Conservation (phyloP, 2,113 vertebrate genomes). For the Oplegnathus fasciatus region DNA sequence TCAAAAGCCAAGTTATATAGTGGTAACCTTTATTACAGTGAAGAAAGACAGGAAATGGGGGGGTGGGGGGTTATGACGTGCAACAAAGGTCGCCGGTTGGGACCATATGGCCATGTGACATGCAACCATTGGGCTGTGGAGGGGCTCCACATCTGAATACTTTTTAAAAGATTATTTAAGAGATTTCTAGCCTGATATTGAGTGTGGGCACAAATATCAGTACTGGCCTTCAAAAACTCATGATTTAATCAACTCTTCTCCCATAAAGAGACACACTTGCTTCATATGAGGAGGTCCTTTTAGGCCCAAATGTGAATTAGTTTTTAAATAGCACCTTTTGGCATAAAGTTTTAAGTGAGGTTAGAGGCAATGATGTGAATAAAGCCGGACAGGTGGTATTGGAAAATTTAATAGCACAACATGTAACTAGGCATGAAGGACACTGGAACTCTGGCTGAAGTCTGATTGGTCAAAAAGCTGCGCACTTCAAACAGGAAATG, state of each 20-base stretch:
- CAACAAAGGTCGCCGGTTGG: no score
- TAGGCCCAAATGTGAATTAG: not conserved
- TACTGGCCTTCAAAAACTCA: not conserved
- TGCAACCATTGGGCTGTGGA: no score
- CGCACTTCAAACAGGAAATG: constrained; percentile 71
- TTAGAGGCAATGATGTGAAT: not conserved
- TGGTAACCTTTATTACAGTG: no score
- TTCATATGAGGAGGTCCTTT: not conserved
- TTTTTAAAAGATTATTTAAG: not conserved
- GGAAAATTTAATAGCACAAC: constrained; percentile 13
- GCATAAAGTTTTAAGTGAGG: not conserved
- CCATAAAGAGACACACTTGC: not conserved
- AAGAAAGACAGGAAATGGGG: no score
- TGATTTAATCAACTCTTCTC: not conserved
- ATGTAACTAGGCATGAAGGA: constrained; percentile 30
- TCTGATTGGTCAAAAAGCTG: constrained; percentile 55
- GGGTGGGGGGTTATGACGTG: no score
- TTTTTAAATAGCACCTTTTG: not conserved
- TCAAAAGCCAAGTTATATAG: not conserved
- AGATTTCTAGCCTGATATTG: not conserved
- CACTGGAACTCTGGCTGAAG: constrained; percentile 15
- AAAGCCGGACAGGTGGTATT: constrained; percentile 11
- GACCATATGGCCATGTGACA: no score
- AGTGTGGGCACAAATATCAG: not conserved
- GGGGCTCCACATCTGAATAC: not conserved